A percentile compares a stretch with the other conserved stretches of the same genome.
Evolutionary conservation across 2,888 invertebrate species (phyloP).

Genomic region (Psylliodes chrysocephalus): DNA sequence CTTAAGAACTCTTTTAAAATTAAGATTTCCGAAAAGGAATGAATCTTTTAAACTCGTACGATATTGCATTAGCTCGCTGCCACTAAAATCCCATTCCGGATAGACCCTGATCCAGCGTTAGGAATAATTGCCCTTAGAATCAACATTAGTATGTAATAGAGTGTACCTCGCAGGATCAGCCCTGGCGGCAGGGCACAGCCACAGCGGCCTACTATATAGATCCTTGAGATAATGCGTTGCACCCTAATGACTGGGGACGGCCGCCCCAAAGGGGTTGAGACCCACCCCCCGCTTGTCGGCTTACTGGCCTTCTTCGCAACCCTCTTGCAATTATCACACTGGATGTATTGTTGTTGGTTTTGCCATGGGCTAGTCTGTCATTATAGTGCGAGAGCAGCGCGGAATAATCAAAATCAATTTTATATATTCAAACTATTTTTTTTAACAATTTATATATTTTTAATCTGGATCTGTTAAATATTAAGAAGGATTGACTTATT

Average conservation of each 20-base stretch:
- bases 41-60: no score
- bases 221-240: slow-evolving; percentile 62
- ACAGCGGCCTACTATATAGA: slow-evolving; percentile 56
- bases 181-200: slow-evolving; percentile 47
- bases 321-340: slow-evolving; percentile 35
- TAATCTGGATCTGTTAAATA: no score
- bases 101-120: slow-evolving; percentile 24
- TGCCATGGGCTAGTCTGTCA: slow-evolving; percentile 2
- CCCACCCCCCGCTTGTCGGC: slow-evolving; percentile 26
- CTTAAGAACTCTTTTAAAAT: no score
- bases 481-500: no score
- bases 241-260: slow-evolving; percentile 61
- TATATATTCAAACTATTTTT: no score
- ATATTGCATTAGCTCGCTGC: no score
- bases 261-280: slow-evolving; percentile 39
- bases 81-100: background rate
- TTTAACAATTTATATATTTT: no score
- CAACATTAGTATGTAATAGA: slow-evolving; percentile 62
- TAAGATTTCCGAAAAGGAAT: no score
- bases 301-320: slow-evolving; percentile 34
- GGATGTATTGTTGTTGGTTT: slow-evolving; percentile 30
- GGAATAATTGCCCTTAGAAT: slow-evolving; percentile 30
- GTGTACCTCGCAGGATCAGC: slow-evolving; percentile 59
- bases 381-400: slow-evolving; percentile 15
- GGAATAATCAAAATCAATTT: no score